A percentile compares a stretch with the other conserved stretches of the same genome.
Evolutionary conservation across 2,888 invertebrate genomes (phyloP).

Genomic region (Calliopum simillimum): DNA sequence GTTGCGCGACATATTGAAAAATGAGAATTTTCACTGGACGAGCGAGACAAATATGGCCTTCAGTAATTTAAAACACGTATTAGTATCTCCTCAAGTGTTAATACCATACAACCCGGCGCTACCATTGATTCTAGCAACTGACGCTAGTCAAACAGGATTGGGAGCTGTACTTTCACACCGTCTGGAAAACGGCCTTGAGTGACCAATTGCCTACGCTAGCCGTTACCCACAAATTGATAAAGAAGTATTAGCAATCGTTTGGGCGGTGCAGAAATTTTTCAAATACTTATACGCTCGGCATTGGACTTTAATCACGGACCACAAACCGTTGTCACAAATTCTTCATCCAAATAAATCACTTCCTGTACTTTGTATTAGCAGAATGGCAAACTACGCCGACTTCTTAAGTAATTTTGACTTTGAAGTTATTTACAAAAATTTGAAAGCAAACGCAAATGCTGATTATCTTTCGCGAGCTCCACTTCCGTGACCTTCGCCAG

Average conservation of each 20-base stretch:
- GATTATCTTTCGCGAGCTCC: no score
- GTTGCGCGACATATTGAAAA: conserved; percentile 13
- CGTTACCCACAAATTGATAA: neutral
- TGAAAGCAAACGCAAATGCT: conserved; percentile 36
- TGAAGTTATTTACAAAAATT: conserved; percentile 19
- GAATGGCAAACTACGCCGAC: conserved; percentile 29
- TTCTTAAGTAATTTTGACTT: conserved; percentile 32
- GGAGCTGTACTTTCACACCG: neutral
- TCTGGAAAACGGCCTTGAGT: conserved; percentile 1
- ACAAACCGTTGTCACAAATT: conserved; percentile 9
- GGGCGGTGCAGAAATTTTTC: conserved; percentile 19
- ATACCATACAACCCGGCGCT: conserved; percentile 24
- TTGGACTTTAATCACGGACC: no score
- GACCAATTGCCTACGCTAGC: conserved; percentile 8
- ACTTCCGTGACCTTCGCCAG: no score
- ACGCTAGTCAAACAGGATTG: conserved; percentile 25
- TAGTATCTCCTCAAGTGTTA: conserved; percentile 31
- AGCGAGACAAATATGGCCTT: conserved; percentile 17
- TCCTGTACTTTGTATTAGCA: conserved; percentile 27
- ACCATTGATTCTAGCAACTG: conserved; percentile 26
- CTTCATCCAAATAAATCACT: conserved; percentile 6
- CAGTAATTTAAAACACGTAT: conserved; percentile 12
- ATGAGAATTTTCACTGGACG: conserved; percentile 19
- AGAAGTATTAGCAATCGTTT: neutral
- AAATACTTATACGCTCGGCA: conserved; percentile 22